phyloP scores from a whole-genome alignment of 2,888 invertebrate species.

The Achlya flavicornis region DNA sequence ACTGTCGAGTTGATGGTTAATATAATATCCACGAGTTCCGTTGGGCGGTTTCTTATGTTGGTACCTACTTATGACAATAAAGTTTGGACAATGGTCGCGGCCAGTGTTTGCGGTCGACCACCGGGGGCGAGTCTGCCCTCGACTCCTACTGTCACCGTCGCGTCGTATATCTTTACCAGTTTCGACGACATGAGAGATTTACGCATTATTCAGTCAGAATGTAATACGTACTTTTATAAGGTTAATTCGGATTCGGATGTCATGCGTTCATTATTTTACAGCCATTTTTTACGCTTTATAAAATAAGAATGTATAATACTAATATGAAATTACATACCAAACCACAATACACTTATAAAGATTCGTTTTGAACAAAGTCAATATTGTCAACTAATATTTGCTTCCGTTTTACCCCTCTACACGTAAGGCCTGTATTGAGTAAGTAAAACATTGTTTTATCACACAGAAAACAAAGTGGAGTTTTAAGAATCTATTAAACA shows the following conservation, averaged over 20 bases:
- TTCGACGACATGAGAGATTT: not conserved
- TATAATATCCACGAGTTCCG: slow-evolving; percentile 17
- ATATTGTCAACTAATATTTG: slow-evolving; percentile 13
- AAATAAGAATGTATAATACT: slow-evolving; percentile 21
- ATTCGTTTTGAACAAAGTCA: slow-evolving; percentile 36
- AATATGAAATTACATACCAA: slow-evolving; percentile 35
- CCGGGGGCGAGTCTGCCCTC: slow-evolving; percentile 55
- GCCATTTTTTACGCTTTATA: not conserved
- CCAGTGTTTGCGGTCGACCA: slow-evolving; percentile 73
- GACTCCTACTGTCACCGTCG: slow-evolving; percentile 38
- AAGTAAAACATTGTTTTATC: not conserved
- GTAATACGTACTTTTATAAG: not conserved
- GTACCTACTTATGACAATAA: slow-evolving; percentile 59
- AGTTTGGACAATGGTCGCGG: slow-evolving; percentile 67
- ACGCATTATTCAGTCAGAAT: not conserved
- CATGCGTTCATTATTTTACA: too few species aligned
- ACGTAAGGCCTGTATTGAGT: not conserved
- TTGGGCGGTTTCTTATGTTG: slow-evolving; percentile 40
- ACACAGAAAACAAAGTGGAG: not conserved
- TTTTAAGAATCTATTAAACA: not conserved
- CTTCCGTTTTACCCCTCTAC: slow-evolving; percentile 9
- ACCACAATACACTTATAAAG: slow-evolving; percentile 52
- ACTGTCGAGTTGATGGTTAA: slow-evolving; percentile 4
- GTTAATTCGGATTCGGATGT: too few species aligned
- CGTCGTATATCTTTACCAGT: slow-evolving; percentile 30